These are phyloP conservation scores for Cephus pulcher DNA, from an alignment of 2,888 invertebrate species.

Conservation along the genomic window DNA sequence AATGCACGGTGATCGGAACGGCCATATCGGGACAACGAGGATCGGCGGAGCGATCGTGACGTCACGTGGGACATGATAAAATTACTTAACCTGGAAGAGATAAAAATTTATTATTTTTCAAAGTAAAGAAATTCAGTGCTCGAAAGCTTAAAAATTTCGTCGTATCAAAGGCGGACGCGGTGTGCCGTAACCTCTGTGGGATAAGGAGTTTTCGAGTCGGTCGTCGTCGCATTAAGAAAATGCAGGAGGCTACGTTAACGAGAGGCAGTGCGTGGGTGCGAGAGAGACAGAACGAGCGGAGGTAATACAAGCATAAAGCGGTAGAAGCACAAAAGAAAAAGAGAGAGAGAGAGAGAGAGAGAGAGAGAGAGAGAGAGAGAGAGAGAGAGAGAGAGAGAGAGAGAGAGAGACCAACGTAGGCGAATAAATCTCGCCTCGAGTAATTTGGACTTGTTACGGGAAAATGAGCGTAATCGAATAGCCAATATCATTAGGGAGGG, in stretches of 20 bases:
- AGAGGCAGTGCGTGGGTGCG: background rate
- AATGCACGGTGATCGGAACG: no score
- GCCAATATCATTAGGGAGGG: slow-evolving; percentile 5
- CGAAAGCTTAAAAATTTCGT: background rate
- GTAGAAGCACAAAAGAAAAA: background rate
- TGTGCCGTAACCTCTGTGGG: background rate
- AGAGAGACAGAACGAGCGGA: slow-evolving; percentile 9
- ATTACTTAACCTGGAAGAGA: slow-evolving; percentile 22
- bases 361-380: no score
- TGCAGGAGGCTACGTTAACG: slow-evolving; percentile 8
- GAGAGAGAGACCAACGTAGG: background rate
- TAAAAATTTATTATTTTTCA: slow-evolving; percentile 10
- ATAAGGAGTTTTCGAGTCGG: background rate
- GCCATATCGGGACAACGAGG: no score
- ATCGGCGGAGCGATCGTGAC: no score
- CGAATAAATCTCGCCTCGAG: background rate
- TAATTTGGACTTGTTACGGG: background rate
- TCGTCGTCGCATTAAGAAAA: background rate
- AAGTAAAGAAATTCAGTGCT: no score
- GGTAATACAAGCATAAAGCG: background rate
- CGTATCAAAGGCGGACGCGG: slow-evolving; percentile 6
- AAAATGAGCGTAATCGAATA: slow-evolving; percentile 39
- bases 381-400: no score
- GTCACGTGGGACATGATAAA: no score
- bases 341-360: no score